Evolutionary conservation across 53 echinoderm and acorn worm species (phyloP), one percentile per base, ranked within the genome.

Genomic region (Apostichopus leukothele): DNA sequence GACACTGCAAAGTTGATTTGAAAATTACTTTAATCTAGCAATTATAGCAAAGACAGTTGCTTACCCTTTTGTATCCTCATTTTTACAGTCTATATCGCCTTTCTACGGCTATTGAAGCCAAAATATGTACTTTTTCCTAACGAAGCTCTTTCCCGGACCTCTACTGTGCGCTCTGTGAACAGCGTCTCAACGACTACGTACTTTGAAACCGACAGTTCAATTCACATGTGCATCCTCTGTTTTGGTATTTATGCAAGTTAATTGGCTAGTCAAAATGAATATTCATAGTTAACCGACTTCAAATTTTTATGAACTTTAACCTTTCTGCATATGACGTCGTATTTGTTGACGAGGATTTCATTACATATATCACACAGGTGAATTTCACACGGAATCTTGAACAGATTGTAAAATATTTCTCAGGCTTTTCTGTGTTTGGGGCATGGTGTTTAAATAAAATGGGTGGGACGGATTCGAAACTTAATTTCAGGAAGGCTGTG

Each of bases 401-500:
- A 27, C 77, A 76, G 50, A 76, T 76, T 76, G 77, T 39, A 21
- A 76, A 39, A 14, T 13, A 51, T 76, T 76, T 76, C 50, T n/a
- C 77, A 8, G 50, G 7, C 26, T 51, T 51, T 27, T 22, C 77
- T 76, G 77, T 27, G 12, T 76, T 76, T 51, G 77, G 77, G 77
- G 77, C 0, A 76, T 76, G 50, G 25, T 76, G 50, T 27, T 13
- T 10, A 84, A 23, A 61, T 60, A 84, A 84, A 11, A 84, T 84
- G 84, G 84, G 84, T 27, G 84, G 84, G 55, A 75, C 98, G 89
- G 98, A 97, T 85, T 97, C 98, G 52, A 97, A 97, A 91, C 94
- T 97, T 50, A 97, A 97, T 93, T 97, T 97, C 68, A 86, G 98
- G 74, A 97, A 97, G 78, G 98, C 98, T 77, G 98, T 97, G 25